phyloP scores from a whole-genome alignment of 2,113 vertebrate species.

The Menura novaehollandiae region DNA sequence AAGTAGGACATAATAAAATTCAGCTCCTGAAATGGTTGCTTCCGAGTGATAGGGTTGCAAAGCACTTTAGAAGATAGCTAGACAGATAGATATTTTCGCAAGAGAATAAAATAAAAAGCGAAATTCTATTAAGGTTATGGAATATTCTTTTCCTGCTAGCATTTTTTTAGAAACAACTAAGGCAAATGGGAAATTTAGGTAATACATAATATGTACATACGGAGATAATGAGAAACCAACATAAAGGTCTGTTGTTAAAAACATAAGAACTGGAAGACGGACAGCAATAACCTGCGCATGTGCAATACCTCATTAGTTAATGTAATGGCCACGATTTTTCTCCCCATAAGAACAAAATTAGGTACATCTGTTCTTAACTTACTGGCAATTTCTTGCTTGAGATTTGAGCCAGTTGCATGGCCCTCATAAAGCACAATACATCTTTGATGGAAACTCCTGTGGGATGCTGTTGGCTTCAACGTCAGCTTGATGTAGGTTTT shows the following conservation, averaged over 20 bases:
- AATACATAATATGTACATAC: neutral
- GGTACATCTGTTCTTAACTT: slow-evolving; percentile 60
- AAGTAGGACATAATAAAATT: neutral
- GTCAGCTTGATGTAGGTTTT: slow-evolving; percentile 25
- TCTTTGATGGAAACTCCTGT: slow-evolving; percentile 45
- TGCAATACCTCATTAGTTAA: neutral
- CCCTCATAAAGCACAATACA: slow-evolving; percentile 34
- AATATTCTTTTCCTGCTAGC: neutral
- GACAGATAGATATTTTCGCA: neutral
- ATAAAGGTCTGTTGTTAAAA: neutral
- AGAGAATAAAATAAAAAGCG: neutral
- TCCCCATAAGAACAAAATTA: slow-evolving; percentile 34
- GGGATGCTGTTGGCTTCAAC: neutral
- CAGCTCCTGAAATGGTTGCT: neutral
- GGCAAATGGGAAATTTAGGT: neutral
- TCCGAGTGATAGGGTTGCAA: neutral
- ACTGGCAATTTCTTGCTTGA: slow-evolving; percentile 18
- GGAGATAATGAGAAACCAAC: neutral
- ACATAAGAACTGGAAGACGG: neutral
- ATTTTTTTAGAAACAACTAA: neutral
- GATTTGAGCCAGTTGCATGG: slow-evolving; percentile 23
- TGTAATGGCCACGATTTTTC: neutral
- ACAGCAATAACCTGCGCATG: neutral
- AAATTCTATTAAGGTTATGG: neutral
- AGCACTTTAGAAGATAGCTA: neutral